These are phyloP conservation scores for Macrochelys suwanniensis DNA, from an alignment of 2,797 vertebrate species.

Conservation along the genomic window DNA sequence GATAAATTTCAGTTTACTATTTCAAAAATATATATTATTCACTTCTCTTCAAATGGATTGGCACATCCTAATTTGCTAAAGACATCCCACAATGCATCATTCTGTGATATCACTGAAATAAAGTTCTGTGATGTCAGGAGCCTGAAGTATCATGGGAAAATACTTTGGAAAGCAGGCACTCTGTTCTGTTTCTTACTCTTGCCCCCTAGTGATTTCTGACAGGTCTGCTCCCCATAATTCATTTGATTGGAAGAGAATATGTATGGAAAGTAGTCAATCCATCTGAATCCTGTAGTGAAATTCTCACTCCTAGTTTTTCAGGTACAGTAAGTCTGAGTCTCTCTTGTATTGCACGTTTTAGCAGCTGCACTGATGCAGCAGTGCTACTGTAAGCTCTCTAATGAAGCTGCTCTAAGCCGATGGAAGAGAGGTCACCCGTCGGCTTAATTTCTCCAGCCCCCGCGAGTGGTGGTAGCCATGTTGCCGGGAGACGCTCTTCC, in stretches of 20 bases:
- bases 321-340: neutral
- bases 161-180: no score
- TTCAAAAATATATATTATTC: neutral
- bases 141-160: neutral
- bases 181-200: accelerated
- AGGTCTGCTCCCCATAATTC: neutral
- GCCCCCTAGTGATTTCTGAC: accelerated
- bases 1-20: accelerated
- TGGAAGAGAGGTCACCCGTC: neutral
- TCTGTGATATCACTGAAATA: accelerated
- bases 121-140: accelerated
- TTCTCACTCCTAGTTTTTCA: neutral
- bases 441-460: neutral
- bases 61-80: neutral
- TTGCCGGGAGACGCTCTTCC: neutral
- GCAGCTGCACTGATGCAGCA: neutral
- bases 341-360: neutral
- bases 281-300: neutral
- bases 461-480: neutral
- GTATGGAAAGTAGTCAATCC: neutral
- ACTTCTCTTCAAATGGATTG: neutral
- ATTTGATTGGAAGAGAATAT: neutral
- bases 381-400: no score
- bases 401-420: neutral
- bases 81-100: neutral